Evolutionary conservation across 2,888 invertebrate species (phyloP).

Genomic region (Vanessa cardui): DNA sequence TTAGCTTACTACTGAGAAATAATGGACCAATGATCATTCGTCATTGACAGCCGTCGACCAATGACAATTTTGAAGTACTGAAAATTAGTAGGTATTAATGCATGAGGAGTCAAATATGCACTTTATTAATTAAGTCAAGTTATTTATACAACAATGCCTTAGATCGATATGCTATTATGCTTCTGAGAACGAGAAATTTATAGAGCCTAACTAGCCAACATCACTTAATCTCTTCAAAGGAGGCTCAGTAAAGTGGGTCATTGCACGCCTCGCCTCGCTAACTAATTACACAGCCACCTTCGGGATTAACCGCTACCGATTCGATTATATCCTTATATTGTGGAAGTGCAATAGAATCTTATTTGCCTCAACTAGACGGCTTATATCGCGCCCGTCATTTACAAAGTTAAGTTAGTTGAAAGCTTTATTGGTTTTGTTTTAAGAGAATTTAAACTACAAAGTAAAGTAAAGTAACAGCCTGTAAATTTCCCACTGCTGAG

Average conservation of each 20-base stretch:
- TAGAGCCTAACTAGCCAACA: constrained; percentile 10
- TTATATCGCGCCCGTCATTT: neutral
- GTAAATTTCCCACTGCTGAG: no score
- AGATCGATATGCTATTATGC: neutral
- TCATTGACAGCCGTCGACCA: no score
- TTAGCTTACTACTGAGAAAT: no score
- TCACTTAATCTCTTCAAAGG: constrained; percentile 19
- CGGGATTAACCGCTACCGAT: constrained; percentile 13
- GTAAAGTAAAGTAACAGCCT: no score
- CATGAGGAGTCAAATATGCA: neutral
- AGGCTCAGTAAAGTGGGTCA: constrained; percentile 22
- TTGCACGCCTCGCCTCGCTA: constrained; percentile 14
- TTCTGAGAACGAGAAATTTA: constrained; percentile 5
- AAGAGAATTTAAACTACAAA: no score
- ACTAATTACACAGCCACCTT: constrained; percentile 20
- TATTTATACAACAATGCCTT: neutral
- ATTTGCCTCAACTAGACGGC: neutral
- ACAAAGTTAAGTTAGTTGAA: neutral
- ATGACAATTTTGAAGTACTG: no score
- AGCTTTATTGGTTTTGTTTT: neutral
- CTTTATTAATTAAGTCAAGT: neutral
- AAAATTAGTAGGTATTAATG: no score
- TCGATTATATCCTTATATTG: constrained; percentile 9
- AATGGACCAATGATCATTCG: no score
- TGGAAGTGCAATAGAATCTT: constrained; percentile 1